Conservation (phyloP, 1,140 invertebrate genomes). For the Octopus bimaculoides region DNA sequence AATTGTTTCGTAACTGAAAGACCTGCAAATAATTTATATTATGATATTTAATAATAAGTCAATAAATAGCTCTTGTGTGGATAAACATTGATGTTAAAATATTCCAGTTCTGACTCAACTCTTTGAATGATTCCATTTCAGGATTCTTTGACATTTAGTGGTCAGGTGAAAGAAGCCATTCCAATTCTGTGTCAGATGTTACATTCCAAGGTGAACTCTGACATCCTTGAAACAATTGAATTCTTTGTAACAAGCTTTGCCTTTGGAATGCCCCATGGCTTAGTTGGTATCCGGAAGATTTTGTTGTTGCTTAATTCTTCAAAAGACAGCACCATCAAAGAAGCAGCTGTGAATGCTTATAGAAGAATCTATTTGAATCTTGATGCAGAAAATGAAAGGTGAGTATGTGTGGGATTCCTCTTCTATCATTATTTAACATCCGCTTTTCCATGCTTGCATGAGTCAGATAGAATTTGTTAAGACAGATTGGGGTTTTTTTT, state of each 20-base stretch:
- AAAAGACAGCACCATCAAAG: conserved; percentile 65
- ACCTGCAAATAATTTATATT: too few relatives aligned
- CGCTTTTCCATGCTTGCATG: too few relatives aligned
- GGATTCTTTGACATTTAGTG: conserved; percentile 67
- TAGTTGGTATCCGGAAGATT: conserved; percentile 72
- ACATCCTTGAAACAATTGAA: conserved; percentile 79
- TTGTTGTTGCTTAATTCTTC: conserved; percentile 72
- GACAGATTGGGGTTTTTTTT: too few relatives aligned
- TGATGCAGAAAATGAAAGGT: conserved; percentile 44
- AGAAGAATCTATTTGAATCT: conserved; percentile 65
- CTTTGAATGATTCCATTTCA: conserved; percentile 52
- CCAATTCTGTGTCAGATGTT: conserved; percentile 72
- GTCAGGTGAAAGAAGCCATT: conserved; percentile 68
- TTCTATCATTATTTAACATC: neutral
- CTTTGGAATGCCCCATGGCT: conserved; percentile 72
- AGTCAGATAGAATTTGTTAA: too few relatives aligned
- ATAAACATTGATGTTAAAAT: too few relatives aligned
- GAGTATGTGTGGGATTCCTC: neutral
- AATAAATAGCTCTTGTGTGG: too few relatives aligned
- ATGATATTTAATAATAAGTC: too few relatives aligned
- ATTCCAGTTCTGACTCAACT: too few relatives aligned
- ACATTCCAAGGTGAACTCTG: conserved; percentile 71
- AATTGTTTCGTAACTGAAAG: too few relatives aligned
- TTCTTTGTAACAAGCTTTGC: conserved; percentile 76
- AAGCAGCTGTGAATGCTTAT: conserved; percentile 67